Conservation (phyloP, 2,888 invertebrate genomes). For the Stegophylla sp. region DNA sequence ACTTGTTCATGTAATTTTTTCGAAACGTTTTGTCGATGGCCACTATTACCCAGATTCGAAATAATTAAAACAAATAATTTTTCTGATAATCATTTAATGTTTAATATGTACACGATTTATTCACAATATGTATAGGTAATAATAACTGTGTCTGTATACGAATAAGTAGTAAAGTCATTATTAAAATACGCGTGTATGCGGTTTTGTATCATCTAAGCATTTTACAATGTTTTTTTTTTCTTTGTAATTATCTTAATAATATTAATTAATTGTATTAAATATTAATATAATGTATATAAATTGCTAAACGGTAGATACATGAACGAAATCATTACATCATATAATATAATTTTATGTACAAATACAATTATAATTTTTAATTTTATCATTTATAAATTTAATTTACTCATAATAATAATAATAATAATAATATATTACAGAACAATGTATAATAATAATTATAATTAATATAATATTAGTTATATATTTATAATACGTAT, state of each 20-base stretch:
- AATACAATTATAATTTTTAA: not conserved
- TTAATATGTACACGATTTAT: slow-evolving; percentile 31
- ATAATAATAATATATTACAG: slow-evolving; percentile 11
- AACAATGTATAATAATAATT: not conserved
- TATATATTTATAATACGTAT: slow-evolving; percentile 6
- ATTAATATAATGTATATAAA: not conserved
- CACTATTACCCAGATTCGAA: too few species aligned
- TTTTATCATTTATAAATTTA: slow-evolving; percentile 14
- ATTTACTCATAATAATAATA: too few species aligned
- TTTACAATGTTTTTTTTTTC: slow-evolving; percentile 25
- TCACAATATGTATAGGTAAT: slow-evolving; percentile 30
- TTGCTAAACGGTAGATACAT: slow-evolving; percentile 34
- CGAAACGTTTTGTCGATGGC: too few species aligned
- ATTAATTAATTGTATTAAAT: not conserved
- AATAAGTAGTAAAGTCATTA: not conserved
- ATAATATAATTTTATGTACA: slow-evolving; percentile 20
- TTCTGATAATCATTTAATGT: not conserved
- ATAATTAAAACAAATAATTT: not conserved
- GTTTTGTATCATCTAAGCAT: slow-evolving; percentile 23
- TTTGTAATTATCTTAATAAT: not conserved
- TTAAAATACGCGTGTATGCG: not conserved
- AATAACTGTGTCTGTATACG: slow-evolving; percentile 2
- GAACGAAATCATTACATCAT: not conserved
- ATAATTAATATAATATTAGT: not conserved
- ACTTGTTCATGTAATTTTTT: too few species aligned